These are phyloP conservation scores for Crioceris asparagi DNA, from an alignment of 2,888 invertebrate species.

Conservation along the genomic window DNA sequence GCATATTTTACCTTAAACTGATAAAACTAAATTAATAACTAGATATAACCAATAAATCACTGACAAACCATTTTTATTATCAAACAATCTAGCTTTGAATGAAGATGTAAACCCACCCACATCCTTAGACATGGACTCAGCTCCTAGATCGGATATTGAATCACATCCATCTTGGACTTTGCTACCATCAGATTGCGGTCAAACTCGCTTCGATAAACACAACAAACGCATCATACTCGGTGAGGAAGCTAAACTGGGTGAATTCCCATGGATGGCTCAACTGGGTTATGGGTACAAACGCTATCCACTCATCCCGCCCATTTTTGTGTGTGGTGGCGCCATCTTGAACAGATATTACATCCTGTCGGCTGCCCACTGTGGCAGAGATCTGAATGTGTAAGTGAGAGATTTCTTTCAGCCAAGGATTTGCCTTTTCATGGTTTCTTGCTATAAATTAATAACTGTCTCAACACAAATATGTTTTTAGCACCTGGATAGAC, in stretches of 20 bases:
- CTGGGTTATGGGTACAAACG: constrained; percentile 42
- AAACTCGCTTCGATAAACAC: constrained; percentile 17
- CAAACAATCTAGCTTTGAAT: too few relatives aligned
- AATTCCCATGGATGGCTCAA: constrained; percentile 51
- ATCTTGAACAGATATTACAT: constrained; percentile 34
- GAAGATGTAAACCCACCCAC: too few relatives aligned
- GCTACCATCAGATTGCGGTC: not conserved
- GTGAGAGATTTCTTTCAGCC: not conserved
- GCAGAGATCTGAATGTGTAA: constrained; percentile 2
- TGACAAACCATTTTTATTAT: too few relatives aligned
- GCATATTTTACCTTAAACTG: too few relatives aligned
- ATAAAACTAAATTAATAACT: too few relatives aligned
- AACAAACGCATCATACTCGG: constrained; percentile 53
- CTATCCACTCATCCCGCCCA: not conserved
- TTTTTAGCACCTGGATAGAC: too few relatives aligned
- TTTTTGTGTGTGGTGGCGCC: constrained; percentile 36
- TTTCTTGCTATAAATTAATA: too few relatives aligned
- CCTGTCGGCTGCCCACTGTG: constrained; percentile 38
- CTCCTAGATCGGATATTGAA: too few relatives aligned
- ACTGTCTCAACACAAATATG: too few relatives aligned
- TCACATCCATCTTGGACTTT: not conserved
- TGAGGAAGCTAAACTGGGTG: constrained; percentile 44
- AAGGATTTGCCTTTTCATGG: too few relatives aligned
- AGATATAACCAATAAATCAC: too few relatives aligned
- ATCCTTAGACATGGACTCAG: too few relatives aligned